Conservation (phyloP, 2,888 invertebrate species). For the Papilio elwesi region DNA sequence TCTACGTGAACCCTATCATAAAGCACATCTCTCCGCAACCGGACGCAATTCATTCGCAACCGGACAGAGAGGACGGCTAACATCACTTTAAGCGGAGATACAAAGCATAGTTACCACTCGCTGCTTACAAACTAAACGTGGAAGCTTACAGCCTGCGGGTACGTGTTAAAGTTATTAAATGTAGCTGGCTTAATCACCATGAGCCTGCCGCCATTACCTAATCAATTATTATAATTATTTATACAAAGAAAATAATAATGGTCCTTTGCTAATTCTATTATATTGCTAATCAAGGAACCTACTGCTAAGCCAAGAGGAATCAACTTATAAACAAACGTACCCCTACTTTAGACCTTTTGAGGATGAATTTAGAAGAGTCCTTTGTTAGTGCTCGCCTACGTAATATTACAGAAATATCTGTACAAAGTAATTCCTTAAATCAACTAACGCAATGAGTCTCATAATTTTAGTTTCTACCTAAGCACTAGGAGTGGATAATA, state of each 20-base stretch:
- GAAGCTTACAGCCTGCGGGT: not conserved
- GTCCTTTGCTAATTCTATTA: no score
- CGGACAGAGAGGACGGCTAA: slow-evolving; percentile 47
- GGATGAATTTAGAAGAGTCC: no score
- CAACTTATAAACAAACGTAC: no score
- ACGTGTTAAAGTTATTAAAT: slow-evolving; percentile 16
- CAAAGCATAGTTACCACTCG: slow-evolving; percentile 51
- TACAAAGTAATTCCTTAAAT: no score
- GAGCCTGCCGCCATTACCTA: not conserved
- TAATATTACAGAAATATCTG: no score
- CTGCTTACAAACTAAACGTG: slow-evolving; percentile 22
- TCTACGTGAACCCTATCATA: slow-evolving; percentile 38
- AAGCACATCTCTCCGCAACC: slow-evolving; percentile 41
- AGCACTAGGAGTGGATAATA: not conserved
- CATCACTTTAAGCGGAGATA: slow-evolving; percentile 46
- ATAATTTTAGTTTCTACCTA: not conserved
- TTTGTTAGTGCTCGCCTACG: no score
- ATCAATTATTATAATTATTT: no score
- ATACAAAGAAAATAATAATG: no score
- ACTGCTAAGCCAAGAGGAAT: no score
- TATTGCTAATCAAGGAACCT: no score
- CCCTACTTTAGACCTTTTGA: no score
- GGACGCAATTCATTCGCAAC: slow-evolving; percentile 52
- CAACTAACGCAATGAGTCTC: no score
- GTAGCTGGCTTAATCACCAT: not conserved